phyloP scores from a whole-genome alignment of 2,113 vertebrate species.

The Rutilus rutilus region DNA sequence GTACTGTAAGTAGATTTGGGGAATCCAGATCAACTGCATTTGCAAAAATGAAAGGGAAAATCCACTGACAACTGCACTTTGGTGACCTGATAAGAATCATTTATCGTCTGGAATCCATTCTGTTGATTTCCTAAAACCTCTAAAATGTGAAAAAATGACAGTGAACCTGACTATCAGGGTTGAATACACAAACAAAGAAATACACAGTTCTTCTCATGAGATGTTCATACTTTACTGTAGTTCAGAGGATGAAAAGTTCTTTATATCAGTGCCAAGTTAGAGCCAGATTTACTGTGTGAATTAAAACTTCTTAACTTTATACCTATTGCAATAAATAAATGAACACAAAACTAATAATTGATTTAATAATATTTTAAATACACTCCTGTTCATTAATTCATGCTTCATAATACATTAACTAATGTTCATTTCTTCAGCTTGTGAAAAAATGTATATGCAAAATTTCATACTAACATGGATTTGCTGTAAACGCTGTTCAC shows the following conservation, averaged over 20 bases:
- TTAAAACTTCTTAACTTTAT: too few species aligned
- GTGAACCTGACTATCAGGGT: not conserved
- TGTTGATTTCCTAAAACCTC: not conserved
- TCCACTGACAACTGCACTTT: not conserved
- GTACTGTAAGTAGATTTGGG: not conserved
- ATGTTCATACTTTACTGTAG: too few species aligned
- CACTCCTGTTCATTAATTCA: too few species aligned
- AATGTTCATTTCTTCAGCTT: too few species aligned
- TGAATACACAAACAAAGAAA: not conserved
- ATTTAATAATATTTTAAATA: too few species aligned
- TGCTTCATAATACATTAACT: too few species aligned
- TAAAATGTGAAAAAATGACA: not conserved
- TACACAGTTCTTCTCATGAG: not conserved
- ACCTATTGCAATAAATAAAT: too few species aligned
- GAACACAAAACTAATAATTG: too few species aligned
- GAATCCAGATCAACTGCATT: not conserved
- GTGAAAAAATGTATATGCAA: too few species aligned
- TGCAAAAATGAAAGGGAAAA: not conserved
- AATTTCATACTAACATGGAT: not conserved
- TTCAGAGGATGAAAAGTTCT: not conserved
- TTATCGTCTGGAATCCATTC: not conserved
- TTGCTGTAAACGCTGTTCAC: not conserved
- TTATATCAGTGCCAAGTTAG: not conserved
- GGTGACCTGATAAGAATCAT: not conserved
- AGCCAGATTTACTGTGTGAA: too few species aligned